Percentiles rank a stretch among this genome's conserved stretches.
phyloP scores from a whole-genome alignment of 1,140 invertebrate species.

The Cydia fagiglandana region DNA sequence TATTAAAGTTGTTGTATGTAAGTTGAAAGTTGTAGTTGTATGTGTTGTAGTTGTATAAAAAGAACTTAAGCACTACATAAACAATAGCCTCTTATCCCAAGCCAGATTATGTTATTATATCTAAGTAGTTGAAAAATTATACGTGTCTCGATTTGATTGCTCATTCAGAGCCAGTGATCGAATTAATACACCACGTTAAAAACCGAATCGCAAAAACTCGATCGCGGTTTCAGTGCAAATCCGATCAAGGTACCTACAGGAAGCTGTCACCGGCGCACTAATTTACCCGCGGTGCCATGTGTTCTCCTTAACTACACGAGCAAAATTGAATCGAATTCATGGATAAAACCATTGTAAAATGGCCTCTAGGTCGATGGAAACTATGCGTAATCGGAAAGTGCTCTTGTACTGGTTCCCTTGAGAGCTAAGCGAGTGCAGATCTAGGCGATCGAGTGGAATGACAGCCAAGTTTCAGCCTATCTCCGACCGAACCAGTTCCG shows the following conservation, averaged over 20 bases:
- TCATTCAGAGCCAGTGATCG: background rate
- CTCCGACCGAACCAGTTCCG: conserved; percentile 69
- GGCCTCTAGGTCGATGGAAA: background rate
- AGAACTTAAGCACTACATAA: too few species aligned
- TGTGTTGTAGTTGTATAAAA: too few species aligned
- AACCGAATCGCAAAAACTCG: conserved; percentile 19
- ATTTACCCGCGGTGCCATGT: conserved; percentile 60
- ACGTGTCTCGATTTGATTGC: background rate
- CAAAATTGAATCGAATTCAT: background rate
- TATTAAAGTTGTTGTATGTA: too few species aligned
- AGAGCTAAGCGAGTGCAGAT: background rate
- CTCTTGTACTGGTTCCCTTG: background rate
- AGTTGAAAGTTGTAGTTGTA: too few species aligned
- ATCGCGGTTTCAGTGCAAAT: conserved; percentile 42
- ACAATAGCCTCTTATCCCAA: too few species aligned
- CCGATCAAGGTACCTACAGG: conserved; percentile 51
- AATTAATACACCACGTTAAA: conserved; percentile 22
- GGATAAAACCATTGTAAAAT: background rate
- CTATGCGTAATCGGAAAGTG: background rate
- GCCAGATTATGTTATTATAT: background rate
- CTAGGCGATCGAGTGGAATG: background rate
- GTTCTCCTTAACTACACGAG: background rate
- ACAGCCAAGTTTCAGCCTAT: conserved; percentile 66
- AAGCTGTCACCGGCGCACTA: conserved; percentile 71
- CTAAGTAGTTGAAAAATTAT: background rate